Evolutionary conservation across 2,113 vertebrate genomes (phyloP), one percentile per base, ranked within the genome.

Genomic region (Eurystomus gularis): DNA sequence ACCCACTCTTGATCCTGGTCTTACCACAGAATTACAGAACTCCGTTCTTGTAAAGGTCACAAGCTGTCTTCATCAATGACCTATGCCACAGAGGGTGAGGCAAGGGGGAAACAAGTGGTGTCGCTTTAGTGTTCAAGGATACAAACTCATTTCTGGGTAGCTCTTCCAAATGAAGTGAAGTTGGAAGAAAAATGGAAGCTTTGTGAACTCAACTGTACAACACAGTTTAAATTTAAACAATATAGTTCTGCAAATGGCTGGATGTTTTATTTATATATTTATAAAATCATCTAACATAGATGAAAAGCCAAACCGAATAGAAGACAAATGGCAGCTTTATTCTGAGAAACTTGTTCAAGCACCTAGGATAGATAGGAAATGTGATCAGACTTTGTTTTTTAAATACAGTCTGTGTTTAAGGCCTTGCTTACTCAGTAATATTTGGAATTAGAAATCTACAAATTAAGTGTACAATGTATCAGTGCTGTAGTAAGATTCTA

Each of bases 261-360:
- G 44, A 26, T 93, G 20, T 46, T 93, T 84, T 91, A 70, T 89
- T 86, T 42, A 40, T 44, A 24, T 8, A 17, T 88, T 65, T 77
- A 61, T 90, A 48, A 77, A 81, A 88, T 51, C 58, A 49, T 12
- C 2, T 17, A 62, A 17, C 7, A 28, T 7, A 78, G 25, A 37
- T 46, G 11, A 54, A 73, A 75, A 70, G 37, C 42, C 49, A 93
- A 95, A 97, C 94, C 90, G 0, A 94, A 85, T 49, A 48, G 25
- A 96, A 72, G 94, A 57, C 51, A 97, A 94, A 51, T 83, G 86
- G 88, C 51, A 95, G 28, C 49, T 82, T 60, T 93, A 73, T 78
- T 90, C 90, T 95, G 82, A 95, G 91, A 90, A 90, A 90, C 9
- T 66, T 54, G 7, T 90, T 60, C 71, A 79, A 66, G 65, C 66